Evolutionary conservation across 2,113 vertebrate species (phyloP), one percentile per base, ranked within the genome.

Genomic region (Chrysemys picta): DNA sequence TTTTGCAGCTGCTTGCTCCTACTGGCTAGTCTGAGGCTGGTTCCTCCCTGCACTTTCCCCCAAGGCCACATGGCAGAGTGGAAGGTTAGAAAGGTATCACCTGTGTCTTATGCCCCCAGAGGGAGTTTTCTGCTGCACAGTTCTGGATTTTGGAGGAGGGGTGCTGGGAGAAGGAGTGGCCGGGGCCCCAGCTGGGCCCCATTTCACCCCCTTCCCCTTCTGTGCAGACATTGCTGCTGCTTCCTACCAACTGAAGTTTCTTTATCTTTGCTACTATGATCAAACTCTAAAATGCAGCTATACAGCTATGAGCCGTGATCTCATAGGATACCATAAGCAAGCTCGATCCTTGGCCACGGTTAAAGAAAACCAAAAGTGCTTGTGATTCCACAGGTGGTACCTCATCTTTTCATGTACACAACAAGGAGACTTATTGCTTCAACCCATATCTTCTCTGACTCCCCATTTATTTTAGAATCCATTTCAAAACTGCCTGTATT

Each of bases 331-430:
- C 38, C 19, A 72, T 72, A 72, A 38, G 35, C 65, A 72, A n/a
- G 35, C 80, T 17, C 29, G 42, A 21, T 5, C 2, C 75, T 16
- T 57, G 3, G 84, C 75, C 88, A 50, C 8, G 79, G 2, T 3
- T 57, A 42, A 78, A 24, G 8, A 76, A 52, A 57, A 75, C 4
- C 24, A 93, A 52, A 80, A 88, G 7, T 82, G 49, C 49, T 84
- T 12, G 57, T 84, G 47, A 57, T 86, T 5, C 1, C 0, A 5
- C 17, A 3, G 2, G 1, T 35, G 53, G 9, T 45, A 22, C 69
- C 31, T 93, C 31, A 65, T 31, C 85, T 7, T 84, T 72, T 62
- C 52, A 9, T 79, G 7, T 82, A 5, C 53, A 57, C 57, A 57
- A 90, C 49, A 88, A 89, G 31, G 22, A 54, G 13, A 22, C 53